Evolutionary conservation across 2,797 vertebrate species (phyloP).

Genomic region (Balearica regulorum): DNA sequence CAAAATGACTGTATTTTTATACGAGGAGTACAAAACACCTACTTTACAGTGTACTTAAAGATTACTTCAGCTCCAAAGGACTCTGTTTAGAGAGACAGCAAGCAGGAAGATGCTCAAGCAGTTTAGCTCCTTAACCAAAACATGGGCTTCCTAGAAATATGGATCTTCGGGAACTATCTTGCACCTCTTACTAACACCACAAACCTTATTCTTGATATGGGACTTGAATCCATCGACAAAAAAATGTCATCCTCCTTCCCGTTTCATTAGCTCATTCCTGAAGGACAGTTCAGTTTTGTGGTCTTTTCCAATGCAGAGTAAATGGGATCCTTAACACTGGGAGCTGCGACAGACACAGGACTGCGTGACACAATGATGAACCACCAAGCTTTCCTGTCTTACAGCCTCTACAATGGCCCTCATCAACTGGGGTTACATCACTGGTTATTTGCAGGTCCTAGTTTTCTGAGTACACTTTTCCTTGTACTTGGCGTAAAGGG

Average conservation of each 20-base stretch:
- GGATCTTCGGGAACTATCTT: neutral
- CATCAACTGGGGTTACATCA: neutral
- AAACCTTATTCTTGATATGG: neutral
- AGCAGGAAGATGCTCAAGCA: neutral
- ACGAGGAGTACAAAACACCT: neutral
- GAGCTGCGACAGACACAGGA: neutral
- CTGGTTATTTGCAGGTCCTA: neutral
- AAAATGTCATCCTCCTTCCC: neutral
- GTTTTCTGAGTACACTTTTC: neutral
- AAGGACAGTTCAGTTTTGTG: neutral
- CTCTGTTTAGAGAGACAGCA: neutral
- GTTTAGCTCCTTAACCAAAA: neutral
- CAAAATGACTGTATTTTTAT: neutral
- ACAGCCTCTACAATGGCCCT: neutral
- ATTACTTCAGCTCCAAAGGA: neutral
- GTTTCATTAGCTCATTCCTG: neutral
- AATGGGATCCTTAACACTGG: neutral
- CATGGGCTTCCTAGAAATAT: accelerated
- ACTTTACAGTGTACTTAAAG: neutral
- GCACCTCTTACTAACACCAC: neutral
- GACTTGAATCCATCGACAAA: neutral
- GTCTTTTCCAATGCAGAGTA: neutral
- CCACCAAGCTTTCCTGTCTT: neutral
- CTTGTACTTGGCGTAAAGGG: neutral
- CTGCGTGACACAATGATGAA: neutral